Conservation (phyloP, 2,888 invertebrate species). For the Zygaena filipendulae region DNA sequence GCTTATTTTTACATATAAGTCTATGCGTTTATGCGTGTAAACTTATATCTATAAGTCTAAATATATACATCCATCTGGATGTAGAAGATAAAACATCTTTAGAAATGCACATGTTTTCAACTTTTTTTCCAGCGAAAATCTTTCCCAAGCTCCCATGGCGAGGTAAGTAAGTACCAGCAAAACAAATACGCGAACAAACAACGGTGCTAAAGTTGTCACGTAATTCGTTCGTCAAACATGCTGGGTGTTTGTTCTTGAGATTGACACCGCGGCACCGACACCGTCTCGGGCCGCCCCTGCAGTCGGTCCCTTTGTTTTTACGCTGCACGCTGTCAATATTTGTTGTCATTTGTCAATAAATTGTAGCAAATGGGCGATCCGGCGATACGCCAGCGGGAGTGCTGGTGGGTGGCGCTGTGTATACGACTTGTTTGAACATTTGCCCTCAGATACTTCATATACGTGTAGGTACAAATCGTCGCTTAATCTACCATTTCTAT, state of each 20-base stretch:
- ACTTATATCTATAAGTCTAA: background rate
- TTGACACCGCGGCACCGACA: no score
- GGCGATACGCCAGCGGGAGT: conserved; percentile 20
- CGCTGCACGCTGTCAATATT: conserved; percentile 54
- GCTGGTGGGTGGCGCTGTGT: conserved; percentile 44
- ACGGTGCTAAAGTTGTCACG: conserved; percentile 46
- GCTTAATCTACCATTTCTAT: no score
- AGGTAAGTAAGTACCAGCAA: conserved; percentile 20
- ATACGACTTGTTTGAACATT: conserved; percentile 27
- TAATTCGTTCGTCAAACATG: conserved; percentile 62
- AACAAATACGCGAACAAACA: conserved; percentile 40
- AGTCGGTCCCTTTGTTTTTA: conserved; percentile 57
- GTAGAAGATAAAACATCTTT: background rate
- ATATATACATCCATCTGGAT: background rate
- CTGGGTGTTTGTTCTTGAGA: conserved; percentile 54
- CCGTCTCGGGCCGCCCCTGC: conserved; percentile 51
- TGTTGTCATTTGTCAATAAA: conserved; percentile 57
- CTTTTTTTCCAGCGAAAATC: no score
- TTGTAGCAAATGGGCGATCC: conserved; percentile 43
- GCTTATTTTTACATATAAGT: background rate
- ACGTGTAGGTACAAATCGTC: no score
- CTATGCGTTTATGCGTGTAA: background rate
- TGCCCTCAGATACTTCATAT: no score
- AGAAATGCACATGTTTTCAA: no score
- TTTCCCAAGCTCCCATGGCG: conserved; percentile 30